A percentile compares a stretch with the other conserved stretches of the same genome.
These are phyloP conservation scores for Thereva unica DNA, from an alignment of 2,888 invertebrate species.

Conservation along the genomic window DNA sequence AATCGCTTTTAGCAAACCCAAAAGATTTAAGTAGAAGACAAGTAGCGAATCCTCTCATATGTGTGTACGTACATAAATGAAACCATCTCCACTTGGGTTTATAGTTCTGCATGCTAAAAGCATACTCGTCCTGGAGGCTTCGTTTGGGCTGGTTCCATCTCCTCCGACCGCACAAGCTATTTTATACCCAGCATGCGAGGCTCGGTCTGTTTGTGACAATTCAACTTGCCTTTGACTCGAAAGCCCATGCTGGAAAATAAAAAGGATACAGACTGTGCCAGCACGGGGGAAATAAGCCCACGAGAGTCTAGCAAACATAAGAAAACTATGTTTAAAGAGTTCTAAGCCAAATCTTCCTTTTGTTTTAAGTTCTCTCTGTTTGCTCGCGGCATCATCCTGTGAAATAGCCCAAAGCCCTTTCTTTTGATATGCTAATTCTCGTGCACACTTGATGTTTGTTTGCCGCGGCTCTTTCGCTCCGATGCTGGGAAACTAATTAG, in stretches of 20 bases:
- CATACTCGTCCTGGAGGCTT: background rate
- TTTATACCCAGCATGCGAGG: slow-evolving; percentile 14
- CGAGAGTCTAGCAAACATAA: slow-evolving; percentile 40
- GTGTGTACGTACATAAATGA: slow-evolving; percentile 12
- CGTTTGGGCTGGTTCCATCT: background rate
- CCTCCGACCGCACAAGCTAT: background rate
- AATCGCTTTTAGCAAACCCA: slow-evolving; percentile 32
- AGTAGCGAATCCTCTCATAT: slow-evolving; percentile 23
- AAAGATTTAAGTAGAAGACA: slow-evolving; percentile 34
- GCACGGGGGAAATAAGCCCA: slow-evolving; percentile 10
- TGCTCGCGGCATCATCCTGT: slow-evolving; percentile 19
- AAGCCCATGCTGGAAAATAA: background rate
- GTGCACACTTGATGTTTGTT: slow-evolving; percentile 23
- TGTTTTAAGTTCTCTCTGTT: slow-evolving; percentile 29
- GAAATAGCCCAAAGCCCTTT: slow-evolving; percentile 16
- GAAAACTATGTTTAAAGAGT: slow-evolving; percentile 39
- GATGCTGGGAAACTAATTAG: slow-evolving; percentile 26
- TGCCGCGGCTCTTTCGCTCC: slow-evolving; percentile 13
- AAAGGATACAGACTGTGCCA: background rate
- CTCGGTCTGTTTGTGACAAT: slow-evolving; percentile 35
- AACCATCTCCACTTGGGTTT: slow-evolving; percentile 22
- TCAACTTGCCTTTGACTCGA: slow-evolving; percentile 31
- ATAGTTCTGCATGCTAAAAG: slow-evolving; percentile 21
- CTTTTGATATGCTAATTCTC: slow-evolving; percentile 31
- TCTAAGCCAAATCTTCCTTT: slow-evolving; percentile 39